Conservation (phyloP, 2,888 invertebrate genomes). For the Spilarctia lutea region DNA sequence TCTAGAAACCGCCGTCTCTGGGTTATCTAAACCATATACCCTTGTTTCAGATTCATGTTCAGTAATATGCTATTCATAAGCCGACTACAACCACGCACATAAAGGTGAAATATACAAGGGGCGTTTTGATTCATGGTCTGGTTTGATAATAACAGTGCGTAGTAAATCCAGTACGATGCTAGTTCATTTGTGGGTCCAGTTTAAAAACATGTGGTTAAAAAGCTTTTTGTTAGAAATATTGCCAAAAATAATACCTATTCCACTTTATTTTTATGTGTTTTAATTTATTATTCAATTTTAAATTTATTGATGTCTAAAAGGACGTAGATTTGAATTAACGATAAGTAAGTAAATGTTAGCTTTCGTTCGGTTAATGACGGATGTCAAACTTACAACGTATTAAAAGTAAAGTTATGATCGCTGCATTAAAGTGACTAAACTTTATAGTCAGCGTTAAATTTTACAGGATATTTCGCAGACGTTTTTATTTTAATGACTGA, state of each 20-base stretch:
- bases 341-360: not conserved
- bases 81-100: conserved; percentile 59
- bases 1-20: conserved; percentile 74
- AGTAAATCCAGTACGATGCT: conserved; percentile 56
- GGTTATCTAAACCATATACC: conserved; percentile 71
- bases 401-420: conserved; percentile 26
- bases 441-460: conserved; percentile 49
- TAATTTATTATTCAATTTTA: too few species aligned
- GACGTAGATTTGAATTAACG: not conserved
- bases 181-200: conserved; percentile 40
- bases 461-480: conserved; percentile 51
- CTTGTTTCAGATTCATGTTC: conserved; percentile 61
- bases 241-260: conserved; percentile 23
- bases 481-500: conserved; percentile 63
- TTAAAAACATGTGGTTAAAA: conserved; percentile 36
- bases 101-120: conserved; percentile 57
- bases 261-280: conserved; percentile 18
- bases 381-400: conserved; percentile 24
- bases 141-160: conserved; percentile 61
- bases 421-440: conserved; percentile 36
- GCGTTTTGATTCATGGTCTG: conserved; percentile 62
- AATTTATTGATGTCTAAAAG: not conserved
- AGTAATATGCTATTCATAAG: conserved; percentile 76
- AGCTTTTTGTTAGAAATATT: conserved; percentile 27
- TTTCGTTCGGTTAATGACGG: conserved; percentile 9